phyloP scores from a whole-genome alignment of 2,888 invertebrate species.

The Prosopocoilus inquinatus region DNA sequence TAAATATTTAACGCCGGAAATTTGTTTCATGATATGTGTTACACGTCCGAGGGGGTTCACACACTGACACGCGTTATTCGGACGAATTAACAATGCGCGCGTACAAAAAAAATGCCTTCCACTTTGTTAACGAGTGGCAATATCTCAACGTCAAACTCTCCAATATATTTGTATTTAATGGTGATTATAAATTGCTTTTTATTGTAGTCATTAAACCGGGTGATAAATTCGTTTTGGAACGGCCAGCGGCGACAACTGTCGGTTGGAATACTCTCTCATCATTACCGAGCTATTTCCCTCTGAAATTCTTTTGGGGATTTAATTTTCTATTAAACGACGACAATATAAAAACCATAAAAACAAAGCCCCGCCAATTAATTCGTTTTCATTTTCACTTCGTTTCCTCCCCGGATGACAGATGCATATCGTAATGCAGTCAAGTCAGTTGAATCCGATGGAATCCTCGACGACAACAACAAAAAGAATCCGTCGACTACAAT shows the following conservation, averaged over 20 bases:
- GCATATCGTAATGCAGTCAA: no score
- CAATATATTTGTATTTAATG: conserved; percentile 8
- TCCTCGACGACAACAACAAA: no score
- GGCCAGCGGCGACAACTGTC: neutral
- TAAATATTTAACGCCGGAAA: conserved; percentile 37
- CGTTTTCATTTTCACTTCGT: no score
- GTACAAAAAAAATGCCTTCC: conserved; percentile 19
- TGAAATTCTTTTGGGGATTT: no score
- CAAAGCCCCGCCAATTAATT: no score
- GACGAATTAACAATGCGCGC: conserved; percentile 24
- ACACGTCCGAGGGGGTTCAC: conserved; percentile 24
- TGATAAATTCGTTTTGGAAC: neutral
- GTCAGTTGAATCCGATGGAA: no score
- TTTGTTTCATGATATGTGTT: conserved; percentile 36
- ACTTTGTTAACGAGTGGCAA: conserved; percentile 24
- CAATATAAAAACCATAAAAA: no score
- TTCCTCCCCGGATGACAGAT: no score
- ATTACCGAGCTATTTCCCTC: no score
- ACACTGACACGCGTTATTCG: conserved; percentile 21
- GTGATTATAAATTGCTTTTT: conserved; percentile 1
- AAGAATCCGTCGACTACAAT: conserved; percentile 3
- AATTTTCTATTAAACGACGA: no score
- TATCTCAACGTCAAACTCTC: conserved; percentile 17
- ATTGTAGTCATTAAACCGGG: neutral
- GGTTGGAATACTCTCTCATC: no score